Evolutionary conservation across 2,888 invertebrate species (phyloP), one percentile per base, ranked within the genome.

Genomic region (Drosophila emarginata): DNA sequence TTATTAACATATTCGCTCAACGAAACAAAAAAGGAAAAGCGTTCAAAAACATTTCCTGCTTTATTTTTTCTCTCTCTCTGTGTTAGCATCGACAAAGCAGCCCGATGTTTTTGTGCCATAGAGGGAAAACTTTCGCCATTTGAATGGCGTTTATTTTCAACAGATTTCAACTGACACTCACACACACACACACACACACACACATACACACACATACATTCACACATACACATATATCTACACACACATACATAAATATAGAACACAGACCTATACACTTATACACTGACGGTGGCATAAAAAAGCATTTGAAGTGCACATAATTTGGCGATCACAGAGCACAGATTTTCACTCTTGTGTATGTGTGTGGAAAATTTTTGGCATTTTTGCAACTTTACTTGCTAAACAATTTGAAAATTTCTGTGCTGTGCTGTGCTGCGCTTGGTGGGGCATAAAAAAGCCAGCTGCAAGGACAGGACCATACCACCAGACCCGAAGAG

Each of bases 321-420:
- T 83, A 83, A 82, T 82, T 83, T 84, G 77, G 68, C 67, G 74
- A 79, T 74, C 74, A 62, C 40, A 63, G 67, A 64, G 74, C 78
- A 72, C 45, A 61, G 75, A 71, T 72, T 80, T 74, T 50, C 14
- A 39, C 21, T 9, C 12, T 21, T 58, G 18, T 61, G 39, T 57
- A 15, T 60, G 60, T 69, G 72, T 57, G 59, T 37, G 54, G 50
- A 14, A 74, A 60, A 77, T 84, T 74, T 84, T 84, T 75, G 76
- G 85, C 74, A 84, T 81, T 77, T 83, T 83, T 73, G 87, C 78
- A 80, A 86, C 74, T 83, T 78, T 72, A 73, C 68, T 68, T 82
- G 79, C 81, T 64, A 80, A 82, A 82, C 82, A 84, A 80, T 82
- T 84, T 86, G 56, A 68, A 78, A 80, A 76, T 80, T 84, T 78